Base-by-base conservation (phyloP, 2,113 vertebrate genomes). In the Chloropsis hardwickii region DNA sequence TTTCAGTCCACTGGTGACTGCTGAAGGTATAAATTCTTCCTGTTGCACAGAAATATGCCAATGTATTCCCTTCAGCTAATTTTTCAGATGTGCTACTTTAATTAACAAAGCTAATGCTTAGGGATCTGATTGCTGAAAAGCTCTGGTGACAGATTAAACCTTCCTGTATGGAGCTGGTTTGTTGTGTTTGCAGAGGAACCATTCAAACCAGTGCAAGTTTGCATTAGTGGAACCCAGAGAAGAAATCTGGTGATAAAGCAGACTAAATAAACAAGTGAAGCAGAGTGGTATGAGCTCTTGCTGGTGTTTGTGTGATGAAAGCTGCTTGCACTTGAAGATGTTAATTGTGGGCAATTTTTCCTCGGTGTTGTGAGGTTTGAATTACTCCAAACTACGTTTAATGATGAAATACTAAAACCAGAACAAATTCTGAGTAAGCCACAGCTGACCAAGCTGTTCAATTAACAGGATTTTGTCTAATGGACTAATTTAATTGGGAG, bases 361-460 rank as follows among this genome's bases (percentile, higher is more conserved):
- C 45, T 45, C 50, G n/a, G 10, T 84, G 40, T 33, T 81, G 33
- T 71, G 77, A 67, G 51, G 9, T 50, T 89, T 76, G 50, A 76
- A 86, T 92, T 85, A 42, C 29, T 35, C 48, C 56, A 65, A 54
- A 51, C 10, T 21, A 5, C n/a, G 33, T 70, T 88, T 90, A 83
- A 60, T 57, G 57, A 40, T 47, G 81, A 71, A 84, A 67, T 37
- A 60, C n/a, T 44, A 62, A 94, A 92, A 25, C 42, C 61, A 42
- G 65, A 88, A 79, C 61, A 88, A 92, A 84, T 81, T 74, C 65
- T 61, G 45, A 65, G 70, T 42, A 66, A 92, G 15, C 39, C 62
- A n/a, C 57, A 87, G 65, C 45, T 90, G 81, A 85, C 37, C 69
- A 72, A 93, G 21, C 28, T 25, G 35, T 42, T 39, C 2, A 7